These are phyloP conservation scores for Turritopsis rubra DNA, from an alignment of 30 jellyfish, hydroid and myxozoan species.

Conservation along the genomic window DNA sequence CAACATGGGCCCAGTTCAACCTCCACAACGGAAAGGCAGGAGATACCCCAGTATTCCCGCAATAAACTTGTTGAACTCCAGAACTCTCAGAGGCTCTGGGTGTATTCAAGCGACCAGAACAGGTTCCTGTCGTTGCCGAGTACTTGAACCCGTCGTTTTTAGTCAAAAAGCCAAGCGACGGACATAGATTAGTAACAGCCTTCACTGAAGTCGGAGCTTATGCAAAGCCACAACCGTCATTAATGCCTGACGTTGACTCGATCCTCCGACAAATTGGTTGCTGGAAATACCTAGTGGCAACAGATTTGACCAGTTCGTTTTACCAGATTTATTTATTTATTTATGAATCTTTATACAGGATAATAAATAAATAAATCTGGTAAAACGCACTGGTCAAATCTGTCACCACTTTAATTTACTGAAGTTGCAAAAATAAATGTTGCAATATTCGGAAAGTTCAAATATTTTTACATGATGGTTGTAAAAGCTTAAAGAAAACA, in stretches of 20 bases:
- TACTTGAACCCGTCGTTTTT: conserved; percentile 60
- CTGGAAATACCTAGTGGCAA: conserved; percentile 39
- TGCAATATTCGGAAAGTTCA: no score
- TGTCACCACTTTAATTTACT: conserved; percentile 34
- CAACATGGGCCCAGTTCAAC: conserved; percentile 53
- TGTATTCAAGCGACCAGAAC: conserved; percentile 51
- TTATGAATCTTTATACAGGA: no score
- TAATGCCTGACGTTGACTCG: conserved; percentile 53
- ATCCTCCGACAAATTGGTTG: conserved; percentile 45
- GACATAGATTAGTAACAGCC: conserved; percentile 53
- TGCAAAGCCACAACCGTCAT: conserved; percentile 58
- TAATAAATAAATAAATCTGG: conserved; percentile 58
- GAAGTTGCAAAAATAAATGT: no score
- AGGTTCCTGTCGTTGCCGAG: conserved; percentile 35
- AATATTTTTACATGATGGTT: no score
- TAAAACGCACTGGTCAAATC: conserved; percentile 51
- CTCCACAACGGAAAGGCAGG: conserved; percentile 60
- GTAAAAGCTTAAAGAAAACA: no score
- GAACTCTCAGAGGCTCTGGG: conserved; percentile 36
- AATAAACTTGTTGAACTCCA: conserved; percentile 20
- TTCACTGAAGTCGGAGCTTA: conserved; percentile 47
- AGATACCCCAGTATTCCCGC: conserved; percentile 43
- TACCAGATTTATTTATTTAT: conserved; percentile 55
- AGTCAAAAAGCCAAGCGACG: conserved; percentile 49
- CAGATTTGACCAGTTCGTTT: conserved; percentile 47